Conservation (phyloP, 2,888 invertebrate species). For the Thymelicus sylvestris region DNA sequence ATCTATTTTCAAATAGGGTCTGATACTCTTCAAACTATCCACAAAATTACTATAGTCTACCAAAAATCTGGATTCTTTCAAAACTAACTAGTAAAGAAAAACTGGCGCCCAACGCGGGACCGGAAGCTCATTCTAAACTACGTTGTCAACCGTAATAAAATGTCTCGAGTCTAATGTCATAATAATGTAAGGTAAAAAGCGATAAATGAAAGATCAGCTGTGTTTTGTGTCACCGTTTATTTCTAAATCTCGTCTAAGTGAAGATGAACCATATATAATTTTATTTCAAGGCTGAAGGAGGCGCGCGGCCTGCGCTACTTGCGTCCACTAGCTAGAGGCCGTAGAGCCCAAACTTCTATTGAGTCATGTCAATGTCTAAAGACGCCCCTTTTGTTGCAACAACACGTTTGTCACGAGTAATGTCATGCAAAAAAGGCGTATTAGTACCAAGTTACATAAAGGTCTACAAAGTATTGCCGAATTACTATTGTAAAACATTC, state of each 20-base stretch:
- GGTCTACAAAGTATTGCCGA: slow-evolving; percentile 51
- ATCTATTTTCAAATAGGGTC: slow-evolving; percentile 63
- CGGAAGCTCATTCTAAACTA: slow-evolving; percentile 68
- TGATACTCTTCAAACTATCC: slow-evolving; percentile 46
- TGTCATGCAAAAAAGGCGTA: slow-evolving; percentile 55
- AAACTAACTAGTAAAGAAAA: slow-evolving; percentile 48
- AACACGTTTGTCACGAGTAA: slow-evolving; percentile 32
- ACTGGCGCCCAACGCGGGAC: slow-evolving; percentile 68
- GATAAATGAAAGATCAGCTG: slow-evolving; percentile 82
- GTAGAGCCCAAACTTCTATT: slow-evolving; percentile 40
- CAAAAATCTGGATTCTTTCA: slow-evolving; percentile 49
- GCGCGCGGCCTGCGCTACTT: slow-evolving; percentile 76
- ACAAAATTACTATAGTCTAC: slow-evolving; percentile 49
- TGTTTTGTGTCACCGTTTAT: slow-evolving; percentile 79
- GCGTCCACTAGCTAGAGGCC: slow-evolving; percentile 52
- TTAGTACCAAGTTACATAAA: slow-evolving; percentile 58
- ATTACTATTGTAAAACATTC: slow-evolving; percentile 68
- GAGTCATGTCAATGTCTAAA: slow-evolving; percentile 37
- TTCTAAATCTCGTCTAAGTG: slow-evolving; percentile 80
- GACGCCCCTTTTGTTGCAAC: slow-evolving; percentile 39
- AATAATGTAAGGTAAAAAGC: slow-evolving; percentile 72
- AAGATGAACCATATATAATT: slow-evolving; percentile 77
- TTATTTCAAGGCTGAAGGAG: slow-evolving; percentile 69
- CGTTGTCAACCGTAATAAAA: slow-evolving; percentile 55
- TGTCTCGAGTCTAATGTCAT: slow-evolving; percentile 50